Base-by-base conservation (phyloP, 2,797 vertebrate species). In the Semotilus atromaculatus region DNA sequence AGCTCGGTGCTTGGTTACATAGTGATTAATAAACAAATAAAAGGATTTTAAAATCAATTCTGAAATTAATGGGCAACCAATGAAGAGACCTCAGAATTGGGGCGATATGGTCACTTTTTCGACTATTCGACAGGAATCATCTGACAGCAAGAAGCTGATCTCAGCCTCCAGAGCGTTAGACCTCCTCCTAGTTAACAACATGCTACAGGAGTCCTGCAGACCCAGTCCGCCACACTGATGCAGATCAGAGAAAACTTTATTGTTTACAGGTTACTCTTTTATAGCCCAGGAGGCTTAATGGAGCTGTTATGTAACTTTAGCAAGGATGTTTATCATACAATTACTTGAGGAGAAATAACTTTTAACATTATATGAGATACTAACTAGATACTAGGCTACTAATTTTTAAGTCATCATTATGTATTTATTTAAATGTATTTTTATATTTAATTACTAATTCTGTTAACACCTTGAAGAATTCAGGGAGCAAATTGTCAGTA, bases 191-290 rank as follows among this genome's bases (percentile, higher is more conserved):
- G 26, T 80, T 67, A 80, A 80, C 60, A 66, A 67, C 26, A 45
- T 48, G 40, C 60, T 80, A 5, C 40, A 66, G 36, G n/a, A 78
- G 58, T 64, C 76, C 76, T 45, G 58, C 58, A 66, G 38, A 79
- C 58, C 38, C 18, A 3, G n/a, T 45, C 76, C 9, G 5, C 40
- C 76, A 23, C 38, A 2, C 38, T 7, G 38, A 66, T 26, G 16
- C 5, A 31, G 58, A 31, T 64, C 76, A 76, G 2, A 36, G 38
- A 29, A 45, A 45, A 64, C n/a, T 21, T 23, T 64, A 45, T 31
- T 79, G 38, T n/a, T 43, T n/a, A 13, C 36, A 43, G 16, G n/a
- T 45, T 45, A 29, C 58, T 78, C 40, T 43, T 64, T 48, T 43
- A 31, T 21, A 64, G 3, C 36, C n/a, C 38, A 45, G 18, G 5